These are phyloP conservation scores for Aphaenogaster floridana DNA, from an alignment of 1,140 invertebrate genomes.

Conservation along the genomic window DNA sequence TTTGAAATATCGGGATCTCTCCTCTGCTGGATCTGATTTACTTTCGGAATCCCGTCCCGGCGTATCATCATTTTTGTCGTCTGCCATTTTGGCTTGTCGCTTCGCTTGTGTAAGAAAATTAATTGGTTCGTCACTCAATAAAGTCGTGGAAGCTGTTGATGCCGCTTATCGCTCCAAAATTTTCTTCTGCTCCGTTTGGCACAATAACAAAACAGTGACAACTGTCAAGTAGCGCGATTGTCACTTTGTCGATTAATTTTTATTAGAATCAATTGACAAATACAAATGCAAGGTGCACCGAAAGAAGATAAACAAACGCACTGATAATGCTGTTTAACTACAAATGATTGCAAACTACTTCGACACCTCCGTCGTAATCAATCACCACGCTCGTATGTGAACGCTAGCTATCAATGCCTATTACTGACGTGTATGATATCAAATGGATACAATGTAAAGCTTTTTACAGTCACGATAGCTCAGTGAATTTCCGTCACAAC, in stretches of 20 bases:
- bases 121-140: background rate
- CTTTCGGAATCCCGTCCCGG: constrained; percentile 28
- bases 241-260: background rate
- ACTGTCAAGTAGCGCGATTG: background rate
- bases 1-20: constrained; percentile 85
- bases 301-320: background rate
- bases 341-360: background rate
- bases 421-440: constrained; percentile 58
- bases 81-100: constrained; percentile 67
- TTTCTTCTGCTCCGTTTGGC: background rate
- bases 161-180: background rate
- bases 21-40: constrained; percentile 60
- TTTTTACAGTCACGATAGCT: constrained; percentile 17
- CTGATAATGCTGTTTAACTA: background rate
- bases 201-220: background rate
- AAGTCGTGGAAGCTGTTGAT: background rate
- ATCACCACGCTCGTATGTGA: background rate
- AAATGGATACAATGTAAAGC: constrained; percentile 40
- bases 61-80: constrained; percentile 64
- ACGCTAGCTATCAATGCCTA: constrained; percentile 12
- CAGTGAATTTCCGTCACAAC: constrained; percentile 38
- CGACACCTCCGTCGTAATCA: background rate
- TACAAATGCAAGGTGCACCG: background rate
- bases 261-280: background rate
- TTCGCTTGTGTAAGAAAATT: constrained; percentile 10